These are phyloP conservation scores for Actinemys pallida DNA, from an alignment of 2,113 vertebrate genomes.

Conservation along the genomic window DNA sequence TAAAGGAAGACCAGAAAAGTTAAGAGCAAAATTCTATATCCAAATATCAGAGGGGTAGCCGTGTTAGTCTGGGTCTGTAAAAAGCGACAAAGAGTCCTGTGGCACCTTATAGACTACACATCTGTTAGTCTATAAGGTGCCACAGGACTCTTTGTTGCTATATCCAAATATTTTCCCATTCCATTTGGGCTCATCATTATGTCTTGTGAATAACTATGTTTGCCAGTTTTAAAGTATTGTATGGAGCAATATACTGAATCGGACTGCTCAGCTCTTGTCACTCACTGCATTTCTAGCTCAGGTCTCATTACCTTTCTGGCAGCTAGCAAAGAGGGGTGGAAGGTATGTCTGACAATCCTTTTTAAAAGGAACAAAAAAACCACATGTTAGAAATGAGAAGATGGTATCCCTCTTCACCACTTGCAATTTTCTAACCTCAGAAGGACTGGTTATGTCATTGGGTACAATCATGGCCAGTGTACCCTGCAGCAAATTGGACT, in stretches of 20 bases:
- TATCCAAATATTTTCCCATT: constrained; percentile 62
- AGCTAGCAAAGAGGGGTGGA: constrained; percentile 9
- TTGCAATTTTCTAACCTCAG: background rate
- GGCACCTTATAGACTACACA: no score
- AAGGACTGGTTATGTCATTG: background rate
- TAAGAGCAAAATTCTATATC: constrained; percentile 50
- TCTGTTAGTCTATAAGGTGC: no score
- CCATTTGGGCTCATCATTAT: constrained; percentile 67
- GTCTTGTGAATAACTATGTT: constrained; percentile 28
- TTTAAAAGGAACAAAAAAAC: background rate
- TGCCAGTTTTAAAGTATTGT: constrained; percentile 53
- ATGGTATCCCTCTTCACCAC: background rate
- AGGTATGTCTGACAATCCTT: background rate
- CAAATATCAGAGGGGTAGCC: background rate
- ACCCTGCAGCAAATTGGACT: background rate
- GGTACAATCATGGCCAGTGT: rapidly evolving
- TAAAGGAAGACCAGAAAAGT: constrained; percentile 46
- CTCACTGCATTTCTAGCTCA: constrained; percentile 44
- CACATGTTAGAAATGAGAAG: background rate
- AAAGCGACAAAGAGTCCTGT: no score
- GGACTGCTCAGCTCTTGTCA: constrained; percentile 43
- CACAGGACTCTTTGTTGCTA: background rate
- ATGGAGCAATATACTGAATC: constrained; percentile 28
- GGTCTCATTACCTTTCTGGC: constrained; percentile 45
- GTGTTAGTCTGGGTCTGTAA: no score